Evolutionary conservation across 2,797 vertebrate species (phyloP).

Genomic region (Odontamblyopus lacepedii): DNA sequence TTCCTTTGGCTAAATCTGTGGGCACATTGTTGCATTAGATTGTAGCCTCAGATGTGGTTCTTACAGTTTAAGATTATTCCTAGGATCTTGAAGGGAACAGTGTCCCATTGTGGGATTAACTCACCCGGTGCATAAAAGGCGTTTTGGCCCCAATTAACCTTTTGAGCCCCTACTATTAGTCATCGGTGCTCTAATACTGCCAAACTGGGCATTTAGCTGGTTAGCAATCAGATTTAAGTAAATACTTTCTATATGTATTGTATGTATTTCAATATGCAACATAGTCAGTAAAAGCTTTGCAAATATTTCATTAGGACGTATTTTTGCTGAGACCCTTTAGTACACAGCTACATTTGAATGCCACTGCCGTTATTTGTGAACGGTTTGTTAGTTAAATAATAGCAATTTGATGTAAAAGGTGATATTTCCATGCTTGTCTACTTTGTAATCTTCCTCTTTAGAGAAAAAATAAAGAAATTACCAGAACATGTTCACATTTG

Average conservation of each 20-base stretch:
- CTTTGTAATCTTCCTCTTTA: not conserved
- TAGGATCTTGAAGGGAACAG: not conserved
- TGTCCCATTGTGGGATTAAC: constrained; percentile 11
- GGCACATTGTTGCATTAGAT: constrained; percentile 14
- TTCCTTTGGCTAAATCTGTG: constrained; percentile 7
- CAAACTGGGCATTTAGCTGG: not conserved
- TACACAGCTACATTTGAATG: not conserved
- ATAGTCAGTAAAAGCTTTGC: not conserved
- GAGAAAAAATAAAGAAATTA: not conserved
- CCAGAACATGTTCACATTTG: no score
- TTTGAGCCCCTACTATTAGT: constrained; percentile 6
- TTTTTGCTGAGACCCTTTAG: not conserved
- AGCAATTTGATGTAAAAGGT: not conserved
- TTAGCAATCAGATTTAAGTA: constrained; percentile 8
- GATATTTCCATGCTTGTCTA: not conserved
- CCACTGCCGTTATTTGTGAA: not conserved
- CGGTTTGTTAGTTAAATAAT: not conserved
- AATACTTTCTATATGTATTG: not conserved
- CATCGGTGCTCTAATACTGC: not conserved
- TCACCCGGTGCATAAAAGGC: constrained; percentile 6
- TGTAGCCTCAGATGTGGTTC: not conserved
- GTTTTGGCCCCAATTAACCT: constrained; percentile 15
- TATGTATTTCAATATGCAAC: not conserved
- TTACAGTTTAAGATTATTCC: constrained; percentile 11
- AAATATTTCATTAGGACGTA: constrained; percentile 1